These are phyloP conservation scores for Coecobrya sp. DNA, from an alignment of 2,888 invertebrate genomes.

Conservation along the genomic window DNA sequence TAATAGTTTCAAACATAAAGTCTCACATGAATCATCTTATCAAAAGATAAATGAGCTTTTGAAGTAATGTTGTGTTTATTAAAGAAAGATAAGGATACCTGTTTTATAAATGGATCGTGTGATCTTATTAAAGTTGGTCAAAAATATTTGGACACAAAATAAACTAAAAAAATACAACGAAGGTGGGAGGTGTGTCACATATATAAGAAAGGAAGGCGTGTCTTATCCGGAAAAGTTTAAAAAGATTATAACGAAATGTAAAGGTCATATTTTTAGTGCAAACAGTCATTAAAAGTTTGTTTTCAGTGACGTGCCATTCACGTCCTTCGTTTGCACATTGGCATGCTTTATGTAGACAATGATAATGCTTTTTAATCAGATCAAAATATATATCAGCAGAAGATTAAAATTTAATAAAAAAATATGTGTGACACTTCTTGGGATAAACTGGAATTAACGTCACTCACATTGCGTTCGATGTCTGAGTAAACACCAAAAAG, in stretches of 20 bases:
- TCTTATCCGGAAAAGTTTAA: conserved; percentile 17
- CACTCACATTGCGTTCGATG: background rate
- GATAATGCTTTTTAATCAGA: background rate
- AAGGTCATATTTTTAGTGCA: conserved; percentile 29
- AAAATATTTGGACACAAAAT: background rate
- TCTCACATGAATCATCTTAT: background rate
- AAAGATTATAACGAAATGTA: background rate
- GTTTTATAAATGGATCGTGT: background rate
- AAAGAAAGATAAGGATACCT: background rate
- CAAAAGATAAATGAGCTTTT: too few species aligned
- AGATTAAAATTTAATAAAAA: background rate
- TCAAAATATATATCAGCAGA: background rate
- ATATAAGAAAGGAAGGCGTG: background rate
- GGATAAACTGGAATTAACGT: background rate
- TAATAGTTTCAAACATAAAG: background rate
- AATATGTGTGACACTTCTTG: background rate
- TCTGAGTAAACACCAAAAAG: background rate
- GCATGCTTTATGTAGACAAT: background rate
- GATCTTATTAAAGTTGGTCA: conserved; percentile 1
- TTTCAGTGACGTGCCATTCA: background rate
- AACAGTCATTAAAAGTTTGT: background rate
- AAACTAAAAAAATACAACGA: background rate
- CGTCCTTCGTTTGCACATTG: background rate
- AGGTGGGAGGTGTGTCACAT: conserved; percentile 9
- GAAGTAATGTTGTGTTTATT: background rate